Evolutionary conservation across 2,888 invertebrate genomes (phyloP).

Genomic region (Sisyra nigra): DNA sequence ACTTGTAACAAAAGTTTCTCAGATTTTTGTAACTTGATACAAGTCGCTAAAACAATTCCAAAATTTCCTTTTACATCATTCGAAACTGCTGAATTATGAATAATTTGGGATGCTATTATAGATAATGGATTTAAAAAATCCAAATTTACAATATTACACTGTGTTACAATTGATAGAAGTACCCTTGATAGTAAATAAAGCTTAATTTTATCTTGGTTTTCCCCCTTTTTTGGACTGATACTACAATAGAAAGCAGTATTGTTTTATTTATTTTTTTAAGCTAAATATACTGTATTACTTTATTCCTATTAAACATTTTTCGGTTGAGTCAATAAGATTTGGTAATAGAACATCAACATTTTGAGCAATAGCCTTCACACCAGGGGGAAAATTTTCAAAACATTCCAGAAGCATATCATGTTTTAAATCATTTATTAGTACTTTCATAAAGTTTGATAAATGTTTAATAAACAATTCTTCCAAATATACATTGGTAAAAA

Average conservation of each 20-base stretch:
- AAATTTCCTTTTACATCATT: slow-evolving; percentile 50
- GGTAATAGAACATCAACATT: neutral
- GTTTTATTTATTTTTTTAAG: no score
- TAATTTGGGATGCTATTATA: slow-evolving; percentile 12
- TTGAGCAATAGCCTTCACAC: neutral
- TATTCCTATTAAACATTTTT: neutral
- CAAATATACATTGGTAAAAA: neutral
- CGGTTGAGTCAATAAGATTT: neutral
- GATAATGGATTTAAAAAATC: neutral
- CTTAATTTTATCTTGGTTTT: neutral
- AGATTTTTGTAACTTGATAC: slow-evolving; percentile 20
- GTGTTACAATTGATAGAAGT: neutral
- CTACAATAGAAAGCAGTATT: no score
- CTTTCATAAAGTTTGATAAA: neutral
- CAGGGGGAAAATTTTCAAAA: slow-evolving; percentile 4
- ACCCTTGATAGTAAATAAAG: neutral
- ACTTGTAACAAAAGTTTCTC: neutral
- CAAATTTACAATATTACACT: neutral
- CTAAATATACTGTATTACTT: neutral
- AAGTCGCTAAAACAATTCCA: slow-evolving; percentile 36
- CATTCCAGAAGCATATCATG: neutral
- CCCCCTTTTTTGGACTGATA: neutral
- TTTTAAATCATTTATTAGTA: neutral
- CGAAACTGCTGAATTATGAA: slow-evolving; percentile 32
- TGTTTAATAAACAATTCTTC: neutral